These are phyloP conservation scores for Catostylus mosaicus DNA, from an alignment of 30 jellyfish, hydroid and myxozoan genomes.

Conservation along the genomic window DNA sequence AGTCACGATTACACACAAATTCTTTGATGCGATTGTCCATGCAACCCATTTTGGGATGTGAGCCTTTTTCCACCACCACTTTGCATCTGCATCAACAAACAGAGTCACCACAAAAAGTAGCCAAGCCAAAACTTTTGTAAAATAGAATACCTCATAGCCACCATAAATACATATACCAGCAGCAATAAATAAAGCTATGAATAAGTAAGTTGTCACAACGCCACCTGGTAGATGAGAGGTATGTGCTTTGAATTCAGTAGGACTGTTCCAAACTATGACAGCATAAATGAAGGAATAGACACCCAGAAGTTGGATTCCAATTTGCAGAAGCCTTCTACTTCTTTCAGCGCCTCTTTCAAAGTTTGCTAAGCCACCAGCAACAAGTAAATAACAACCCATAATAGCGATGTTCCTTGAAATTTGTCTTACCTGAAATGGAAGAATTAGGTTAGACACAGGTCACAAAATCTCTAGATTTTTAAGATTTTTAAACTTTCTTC, in stretches of 20 bases:
- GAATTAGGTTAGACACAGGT: too few species aligned
- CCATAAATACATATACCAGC: constrained; percentile 85
- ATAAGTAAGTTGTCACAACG: constrained; percentile 30
- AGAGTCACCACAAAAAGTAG: constrained; percentile 55
- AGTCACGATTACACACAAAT: constrained; percentile 40
- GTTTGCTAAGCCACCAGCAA: constrained; percentile 90
- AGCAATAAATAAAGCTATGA: constrained; percentile 39
- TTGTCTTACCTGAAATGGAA: constrained; percentile 52
- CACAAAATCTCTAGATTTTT: too few species aligned
- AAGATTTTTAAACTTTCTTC: too few species aligned
- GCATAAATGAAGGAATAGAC: constrained; percentile 81
- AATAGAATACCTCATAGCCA: constrained; percentile 65
- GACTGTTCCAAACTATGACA: constrained; percentile 87
- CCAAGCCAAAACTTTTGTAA: constrained; percentile 76
- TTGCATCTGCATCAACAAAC: constrained; percentile 65
- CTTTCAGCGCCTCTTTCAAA: constrained; percentile 58
- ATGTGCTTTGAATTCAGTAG: constrained; percentile 62
- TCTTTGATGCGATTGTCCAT: constrained; percentile 63
- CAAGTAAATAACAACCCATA: constrained; percentile 87
- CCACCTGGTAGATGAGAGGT: constrained; percentile 83
- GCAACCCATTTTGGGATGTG: constrained; percentile 60
- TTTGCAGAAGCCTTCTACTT: constrained; percentile 56
- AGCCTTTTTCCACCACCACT: constrained; percentile 64
- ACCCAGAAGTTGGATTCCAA: constrained; percentile 90
- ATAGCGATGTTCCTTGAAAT: constrained; percentile 74